Conservation (phyloP, 2,113 vertebrate species). For the Nicator chloris region DNA sequence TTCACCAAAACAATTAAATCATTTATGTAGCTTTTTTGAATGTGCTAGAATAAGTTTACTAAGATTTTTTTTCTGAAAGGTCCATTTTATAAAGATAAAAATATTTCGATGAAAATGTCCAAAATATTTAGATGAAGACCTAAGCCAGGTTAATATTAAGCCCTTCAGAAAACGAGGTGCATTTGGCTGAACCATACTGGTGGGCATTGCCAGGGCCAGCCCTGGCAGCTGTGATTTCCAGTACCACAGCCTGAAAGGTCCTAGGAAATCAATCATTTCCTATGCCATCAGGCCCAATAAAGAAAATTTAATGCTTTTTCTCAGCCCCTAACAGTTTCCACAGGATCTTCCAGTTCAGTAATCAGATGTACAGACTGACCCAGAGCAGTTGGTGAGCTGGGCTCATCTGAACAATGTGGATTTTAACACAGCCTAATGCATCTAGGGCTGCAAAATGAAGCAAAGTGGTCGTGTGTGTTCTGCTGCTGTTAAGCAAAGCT, state of each 20-base stretch:
- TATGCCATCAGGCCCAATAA: background rate
- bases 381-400: background rate
- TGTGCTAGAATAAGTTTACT: background rate
- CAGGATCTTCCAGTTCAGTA: background rate
- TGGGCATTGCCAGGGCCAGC: background rate
- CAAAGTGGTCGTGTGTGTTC: background rate
- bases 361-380: background rate
- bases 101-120: background rate
- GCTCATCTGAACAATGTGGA: background rate
- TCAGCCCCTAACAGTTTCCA: background rate
- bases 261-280: background rate
- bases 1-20: background rate
- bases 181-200: background rate
- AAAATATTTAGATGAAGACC: background rate
- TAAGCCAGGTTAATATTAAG: background rate
- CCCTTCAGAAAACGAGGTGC: background rate
- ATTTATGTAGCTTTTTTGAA: background rate
- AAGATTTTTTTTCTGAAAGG: background rate
- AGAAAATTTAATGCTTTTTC: background rate
- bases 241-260: background rate
- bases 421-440: background rate
- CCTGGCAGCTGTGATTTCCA: background rate
- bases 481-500: background rate
- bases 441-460: background rate
- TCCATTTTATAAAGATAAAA: background rate